phyloP scores from a whole-genome alignment of 2,113 vertebrate genomes.

The Glaucomys volans region DNA sequence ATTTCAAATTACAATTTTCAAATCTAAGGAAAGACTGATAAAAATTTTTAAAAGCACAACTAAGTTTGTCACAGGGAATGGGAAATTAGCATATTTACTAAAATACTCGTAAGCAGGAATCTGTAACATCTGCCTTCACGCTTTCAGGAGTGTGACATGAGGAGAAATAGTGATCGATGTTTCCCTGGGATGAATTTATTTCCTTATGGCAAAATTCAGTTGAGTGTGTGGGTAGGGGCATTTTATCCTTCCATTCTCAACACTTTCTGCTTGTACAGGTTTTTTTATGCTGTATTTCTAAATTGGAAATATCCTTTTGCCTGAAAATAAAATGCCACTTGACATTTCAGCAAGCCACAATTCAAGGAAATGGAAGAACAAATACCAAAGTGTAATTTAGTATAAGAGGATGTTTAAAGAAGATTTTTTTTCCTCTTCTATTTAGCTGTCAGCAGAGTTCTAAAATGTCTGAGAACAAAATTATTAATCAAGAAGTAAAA shows the following conservation, averaged over 20 bases:
- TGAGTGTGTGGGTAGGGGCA: neutral
- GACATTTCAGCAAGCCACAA: constrained; percentile 69
- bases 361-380: constrained; percentile 68
- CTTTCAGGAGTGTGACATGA: neutral
- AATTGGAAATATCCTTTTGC: constrained; percentile 59
- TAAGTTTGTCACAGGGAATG: neutral
- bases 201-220: constrained; percentile 17
- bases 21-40: neutral
- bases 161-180: neutral
- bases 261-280: neutral
- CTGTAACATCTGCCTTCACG: neutral
- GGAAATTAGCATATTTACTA: neutral
- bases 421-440: neutral
- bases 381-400: constrained; percentile 58
- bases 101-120: neutral
- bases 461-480: constrained; percentile 39
- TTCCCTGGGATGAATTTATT: neutral
- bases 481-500: constrained; percentile 22
- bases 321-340: constrained; percentile 72
- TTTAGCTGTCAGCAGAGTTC: neutral
- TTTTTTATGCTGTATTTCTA: constrained; percentile 50
- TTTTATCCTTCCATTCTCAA: constrained; percentile 14
- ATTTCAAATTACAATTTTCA: neutral
- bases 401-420: neutral
- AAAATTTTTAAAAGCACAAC: neutral